Evolutionary conservation across 2,888 invertebrate species (phyloP), one percentile per base, ranked within the genome.

Genomic region (Ariolimax columbianus): DNA sequence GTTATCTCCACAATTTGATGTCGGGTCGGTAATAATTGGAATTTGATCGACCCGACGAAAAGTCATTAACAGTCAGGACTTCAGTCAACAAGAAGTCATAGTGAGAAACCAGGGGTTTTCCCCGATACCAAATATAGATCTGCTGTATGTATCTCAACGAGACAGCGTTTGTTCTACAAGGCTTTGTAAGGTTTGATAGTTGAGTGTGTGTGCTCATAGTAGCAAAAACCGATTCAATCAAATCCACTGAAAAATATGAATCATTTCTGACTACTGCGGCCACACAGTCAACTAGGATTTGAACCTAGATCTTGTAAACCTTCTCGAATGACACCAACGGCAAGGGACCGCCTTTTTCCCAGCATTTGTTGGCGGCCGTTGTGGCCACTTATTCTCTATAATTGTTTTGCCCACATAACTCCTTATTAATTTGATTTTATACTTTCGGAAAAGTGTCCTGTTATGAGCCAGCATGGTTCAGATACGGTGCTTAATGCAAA

Each of bases 21-120:
- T 78, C 30, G 63, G 26, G 66, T 78, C 66, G n/a, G 26, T 66
- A 66, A 38, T 78, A 43, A 78, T 78, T 78, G 78, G 17, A 40
- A 66, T 66, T 78, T 63, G 66, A 78, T 78, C 66, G 78, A 78
- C 40, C 78, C 66, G 30, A 38, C 63, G 40, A 78, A 78, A 78
- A 78, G 78, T 63, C 55, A 66, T 78, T 78, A 78, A 47, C 30
- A 70, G 51, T 80, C 70, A 70, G 40, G 80, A 26, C 51, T 80
- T 70, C 80, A 55, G 70, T 70, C 70, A 70, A 70, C 70, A 80
- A n/a, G 38, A 78, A 38, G 40, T 66, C 63, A 38, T 66, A 55
- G 33, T 40, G 40, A 40, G 23, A 26, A 72, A 1, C 17, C 72
- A 26, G 26, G 17, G 19, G n/a, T n/a, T 7, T 55, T 55, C 19